Evolutionary conservation across 1,140 invertebrate species (phyloP).

Genomic region (Saccostrea echinata): DNA sequence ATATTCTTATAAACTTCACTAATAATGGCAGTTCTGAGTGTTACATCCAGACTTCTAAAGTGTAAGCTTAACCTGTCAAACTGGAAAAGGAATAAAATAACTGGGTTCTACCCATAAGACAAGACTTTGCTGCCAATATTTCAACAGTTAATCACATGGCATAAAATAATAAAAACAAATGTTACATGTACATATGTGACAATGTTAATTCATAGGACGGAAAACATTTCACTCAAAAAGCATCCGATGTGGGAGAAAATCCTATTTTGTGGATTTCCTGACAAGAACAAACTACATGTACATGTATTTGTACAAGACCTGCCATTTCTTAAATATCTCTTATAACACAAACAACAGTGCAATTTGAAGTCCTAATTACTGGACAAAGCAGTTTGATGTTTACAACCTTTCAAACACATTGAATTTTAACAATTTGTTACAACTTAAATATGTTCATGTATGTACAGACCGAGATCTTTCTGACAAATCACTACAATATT

Average conservation of each 20-base stretch:
- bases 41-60: too few relatives aligned
- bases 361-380: not conserved
- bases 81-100: not conserved
- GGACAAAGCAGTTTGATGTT: too few relatives aligned
- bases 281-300: not conserved
- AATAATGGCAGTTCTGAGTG: too few relatives aligned
- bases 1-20: too few relatives aligned
- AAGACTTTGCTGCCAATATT: conserved; percentile 6
- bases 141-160: not conserved
- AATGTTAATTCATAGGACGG: not conserved
- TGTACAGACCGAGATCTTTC: too few relatives aligned
- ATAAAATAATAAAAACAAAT: not conserved
- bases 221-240: not conserved
- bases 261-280: too few relatives aligned
- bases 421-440: too few relatives aligned
- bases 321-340: too few relatives aligned
- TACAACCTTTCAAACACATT: too few relatives aligned
- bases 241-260: too few relatives aligned
- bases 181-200: not conserved
- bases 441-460: too few relatives aligned
- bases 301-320: too few relatives aligned
- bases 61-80: not conserved
- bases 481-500: not conserved
- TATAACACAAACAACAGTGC: not conserved
- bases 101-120: conserved; percentile 8